Evolutionary conservation across 2,888 invertebrate genomes (phyloP).

Genomic region (Patella pellucida): DNA sequence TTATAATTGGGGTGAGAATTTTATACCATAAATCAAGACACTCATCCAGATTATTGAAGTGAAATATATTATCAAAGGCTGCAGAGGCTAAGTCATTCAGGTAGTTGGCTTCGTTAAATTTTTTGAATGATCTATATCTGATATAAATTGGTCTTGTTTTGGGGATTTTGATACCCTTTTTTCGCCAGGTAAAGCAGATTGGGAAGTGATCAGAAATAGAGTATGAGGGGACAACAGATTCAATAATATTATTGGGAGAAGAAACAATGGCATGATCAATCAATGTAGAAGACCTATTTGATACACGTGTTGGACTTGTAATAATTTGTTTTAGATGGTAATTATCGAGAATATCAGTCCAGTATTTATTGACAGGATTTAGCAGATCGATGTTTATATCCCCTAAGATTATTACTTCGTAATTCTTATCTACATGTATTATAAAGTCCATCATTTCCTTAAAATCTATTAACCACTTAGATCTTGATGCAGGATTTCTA

Average conservation of each 20-base stretch:
- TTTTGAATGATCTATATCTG: background rate
- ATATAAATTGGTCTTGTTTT: background rate
- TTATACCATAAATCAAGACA: background rate
- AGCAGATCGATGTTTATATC: background rate
- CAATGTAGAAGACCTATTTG: background rate
- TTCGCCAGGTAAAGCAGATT: background rate
- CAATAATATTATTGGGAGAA: background rate
- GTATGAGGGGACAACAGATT: background rate
- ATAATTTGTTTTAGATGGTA: background rate
- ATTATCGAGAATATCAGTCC: background rate
- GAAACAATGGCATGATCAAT: background rate
- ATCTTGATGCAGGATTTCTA: too few species aligned
- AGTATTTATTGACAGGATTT: background rate
- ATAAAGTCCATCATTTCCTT: background rate
- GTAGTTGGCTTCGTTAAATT: background rate
- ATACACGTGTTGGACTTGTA: background rate
- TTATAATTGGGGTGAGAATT: background rate
- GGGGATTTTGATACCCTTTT: background rate
- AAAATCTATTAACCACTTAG: too few species aligned
- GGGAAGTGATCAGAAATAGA: background rate
- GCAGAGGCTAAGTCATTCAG: background rate
- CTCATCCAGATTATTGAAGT: background rate
- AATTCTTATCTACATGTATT: background rate
- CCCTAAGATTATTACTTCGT: background rate
- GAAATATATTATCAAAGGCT: background rate